phyloP scores from a whole-genome alignment of 2,888 invertebrate genomes.

The Abrostola tripartita region DNA sequence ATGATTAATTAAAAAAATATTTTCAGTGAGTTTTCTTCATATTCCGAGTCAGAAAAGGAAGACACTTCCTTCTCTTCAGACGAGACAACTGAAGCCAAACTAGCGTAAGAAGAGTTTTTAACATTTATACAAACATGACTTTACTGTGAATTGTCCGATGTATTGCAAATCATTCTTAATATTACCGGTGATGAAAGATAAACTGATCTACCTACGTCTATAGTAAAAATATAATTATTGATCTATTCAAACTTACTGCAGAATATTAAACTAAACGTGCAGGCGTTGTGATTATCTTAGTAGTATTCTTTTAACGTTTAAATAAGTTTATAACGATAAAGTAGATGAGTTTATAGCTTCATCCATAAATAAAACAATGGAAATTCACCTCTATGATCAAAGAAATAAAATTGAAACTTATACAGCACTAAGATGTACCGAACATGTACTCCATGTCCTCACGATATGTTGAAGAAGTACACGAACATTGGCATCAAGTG shows the following conservation, averaged over 20 bases:
- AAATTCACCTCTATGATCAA: neutral
- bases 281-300: too few species aligned
- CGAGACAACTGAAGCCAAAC: conserved; percentile 66
- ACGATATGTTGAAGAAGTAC: conserved; percentile 74
- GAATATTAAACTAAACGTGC: too few species aligned
- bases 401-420: conserved; percentile 5
- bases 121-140: too few species aligned
- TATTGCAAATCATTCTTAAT: too few species aligned
- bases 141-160: too few species aligned
- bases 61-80: conserved; percentile 64
- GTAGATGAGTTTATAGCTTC: too few species aligned
- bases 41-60: neutral
- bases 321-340: too few species aligned
- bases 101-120: conserved; percentile 63
- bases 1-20: neutral
- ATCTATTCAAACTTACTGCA: too few species aligned
- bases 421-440: conserved; percentile 67
- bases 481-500: conserved; percentile 67
- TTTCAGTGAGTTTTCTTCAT: conserved; percentile 34
- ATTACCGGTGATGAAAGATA: too few species aligned
- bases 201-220: too few species aligned
- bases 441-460: conserved; percentile 68
- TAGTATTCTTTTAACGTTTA: too few species aligned
- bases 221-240: too few species aligned
- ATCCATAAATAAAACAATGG: neutral